These are phyloP conservation scores for Acrocera orbiculus DNA, from an alignment of 2,888 invertebrate species.

Conservation along the genomic window DNA sequence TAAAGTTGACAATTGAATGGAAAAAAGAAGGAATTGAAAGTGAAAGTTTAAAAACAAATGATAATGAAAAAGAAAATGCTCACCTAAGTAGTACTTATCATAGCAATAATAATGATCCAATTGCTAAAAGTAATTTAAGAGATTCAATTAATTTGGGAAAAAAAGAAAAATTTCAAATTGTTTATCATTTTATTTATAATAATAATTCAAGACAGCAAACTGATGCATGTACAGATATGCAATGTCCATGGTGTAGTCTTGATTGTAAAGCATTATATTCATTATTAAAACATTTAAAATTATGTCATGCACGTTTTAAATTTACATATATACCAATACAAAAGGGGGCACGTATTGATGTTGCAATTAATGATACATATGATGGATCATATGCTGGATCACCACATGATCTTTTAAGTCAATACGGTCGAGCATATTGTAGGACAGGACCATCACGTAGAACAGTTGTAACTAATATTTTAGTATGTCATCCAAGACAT, in stretches of 20 bases:
- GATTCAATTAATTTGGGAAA: not conserved
- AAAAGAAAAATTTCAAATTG: conserved; percentile 49
- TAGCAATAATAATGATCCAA: conserved; percentile 19
- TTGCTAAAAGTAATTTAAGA: conserved; percentile 7
- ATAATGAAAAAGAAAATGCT: conserved; percentile 30
- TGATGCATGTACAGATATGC: conserved; percentile 80
- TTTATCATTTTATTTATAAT: conserved; percentile 91
- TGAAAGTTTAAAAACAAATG: conserved; percentile 19
- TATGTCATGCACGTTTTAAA: conserved; percentile 84
- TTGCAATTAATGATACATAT: conserved; percentile 85
- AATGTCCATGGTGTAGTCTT: conserved; percentile 91
- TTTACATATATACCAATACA: conserved; percentile 52
- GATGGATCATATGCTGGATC: conserved; percentile 92
- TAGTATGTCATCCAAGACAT: conserved; percentile 41
- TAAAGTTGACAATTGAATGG: conserved; percentile 76
- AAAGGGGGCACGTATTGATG: conserved; percentile 76
- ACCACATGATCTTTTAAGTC: conserved; percentile 70
- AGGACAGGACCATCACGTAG: conserved; percentile 45
- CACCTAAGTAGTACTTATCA: conserved; percentile 10
- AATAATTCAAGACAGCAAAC: conserved; percentile 91
- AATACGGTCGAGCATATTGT: conserved; percentile 51
- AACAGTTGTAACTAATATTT: conserved; percentile 41
- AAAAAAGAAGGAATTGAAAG: conserved; percentile 53
- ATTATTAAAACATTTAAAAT: conserved; percentile 78
- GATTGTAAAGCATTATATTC: conserved; percentile 78